Conservation (phyloP, 2,113 vertebrate genomes). For the Elgaria multicarinata region DNA sequence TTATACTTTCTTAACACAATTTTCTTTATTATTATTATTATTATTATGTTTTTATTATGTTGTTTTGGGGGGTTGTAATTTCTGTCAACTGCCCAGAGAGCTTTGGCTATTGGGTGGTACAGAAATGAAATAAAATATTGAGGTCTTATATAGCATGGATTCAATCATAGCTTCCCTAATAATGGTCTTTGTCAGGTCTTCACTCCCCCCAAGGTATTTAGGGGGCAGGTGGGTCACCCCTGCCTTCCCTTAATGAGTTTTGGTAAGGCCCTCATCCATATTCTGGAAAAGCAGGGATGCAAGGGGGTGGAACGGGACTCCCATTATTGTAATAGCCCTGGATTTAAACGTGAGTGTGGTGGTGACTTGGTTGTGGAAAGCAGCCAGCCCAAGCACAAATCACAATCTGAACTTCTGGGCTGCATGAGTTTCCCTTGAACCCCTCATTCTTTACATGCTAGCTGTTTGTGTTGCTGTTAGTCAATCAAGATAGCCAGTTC, state of each 20-base stretch:
- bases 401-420: neutral
- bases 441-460: neutral
- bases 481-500: neutral
- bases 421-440: neutral
- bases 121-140: neutral
- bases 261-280: neutral
- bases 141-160: neutral
- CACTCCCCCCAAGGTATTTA: neutral
- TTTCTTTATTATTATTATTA: too few relatives aligned
- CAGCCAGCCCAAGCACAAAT: neutral
- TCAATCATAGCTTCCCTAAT: neutral
- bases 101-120: too few relatives aligned
- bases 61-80: too few relatives aligned
- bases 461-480: neutral
- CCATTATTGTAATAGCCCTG: neutral
- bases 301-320: neutral
- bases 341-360: neutral
- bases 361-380: neutral
- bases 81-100: too few relatives aligned
- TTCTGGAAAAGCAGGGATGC: neutral
- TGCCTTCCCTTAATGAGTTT: neutral
- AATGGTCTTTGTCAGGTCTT: neutral
- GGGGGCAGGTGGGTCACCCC: too few relatives aligned
- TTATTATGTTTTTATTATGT: too few relatives aligned
- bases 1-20: too few relatives aligned